These are phyloP conservation scores for Rhodophaea formosa DNA, from an alignment of 2,888 invertebrate genomes.

Conservation along the genomic window DNA sequence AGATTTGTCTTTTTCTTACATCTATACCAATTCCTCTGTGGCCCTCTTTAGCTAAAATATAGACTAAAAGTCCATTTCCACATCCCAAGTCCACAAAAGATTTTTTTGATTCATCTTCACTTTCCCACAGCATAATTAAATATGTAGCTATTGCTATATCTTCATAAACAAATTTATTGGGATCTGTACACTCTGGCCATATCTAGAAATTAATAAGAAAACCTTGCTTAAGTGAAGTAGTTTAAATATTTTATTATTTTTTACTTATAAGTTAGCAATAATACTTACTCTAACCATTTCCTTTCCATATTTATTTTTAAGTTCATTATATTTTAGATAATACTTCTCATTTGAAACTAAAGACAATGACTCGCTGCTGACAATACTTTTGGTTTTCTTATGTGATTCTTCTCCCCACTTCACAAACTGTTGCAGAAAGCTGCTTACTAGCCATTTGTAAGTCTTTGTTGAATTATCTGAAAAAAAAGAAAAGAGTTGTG, in stretches of 20 bases:
- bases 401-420: slow-evolving; percentile 81
- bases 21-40: slow-evolving; percentile 91
- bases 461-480: slow-evolving; percentile 49
- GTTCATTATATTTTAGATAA: slow-evolving; percentile 84
- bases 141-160: slow-evolving; percentile 97
- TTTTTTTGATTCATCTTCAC: slow-evolving; percentile 75
- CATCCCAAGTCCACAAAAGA: slow-evolving; percentile 97
- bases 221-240: too few relatives aligned
- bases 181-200: slow-evolving; percentile 97
- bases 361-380: slow-evolving; percentile 81
- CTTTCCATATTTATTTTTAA: slow-evolving; percentile 90
- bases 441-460: slow-evolving; percentile 78
- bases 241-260: too few relatives aligned
- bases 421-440: slow-evolving; percentile 81
- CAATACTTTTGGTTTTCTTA: slow-evolving; percentile 31
- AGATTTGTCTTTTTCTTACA: slow-evolving; percentile 91
- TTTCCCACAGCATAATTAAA: slow-evolving; percentile 89
- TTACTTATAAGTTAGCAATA: neutral
- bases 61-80: slow-evolving; percentile 97
- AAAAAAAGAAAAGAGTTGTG: neutral
- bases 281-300: slow-evolving; percentile 83
- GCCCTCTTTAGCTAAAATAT: slow-evolving; percentile 92
- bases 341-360: slow-evolving; percentile 86
- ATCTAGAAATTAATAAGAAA: slow-evolving; percentile 69
- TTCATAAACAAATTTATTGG: slow-evolving; percentile 96